These are phyloP conservation scores for Delphinapterus leucas DNA, from an alignment of 2,113 vertebrate genomes.

Conservation along the genomic window DNA sequence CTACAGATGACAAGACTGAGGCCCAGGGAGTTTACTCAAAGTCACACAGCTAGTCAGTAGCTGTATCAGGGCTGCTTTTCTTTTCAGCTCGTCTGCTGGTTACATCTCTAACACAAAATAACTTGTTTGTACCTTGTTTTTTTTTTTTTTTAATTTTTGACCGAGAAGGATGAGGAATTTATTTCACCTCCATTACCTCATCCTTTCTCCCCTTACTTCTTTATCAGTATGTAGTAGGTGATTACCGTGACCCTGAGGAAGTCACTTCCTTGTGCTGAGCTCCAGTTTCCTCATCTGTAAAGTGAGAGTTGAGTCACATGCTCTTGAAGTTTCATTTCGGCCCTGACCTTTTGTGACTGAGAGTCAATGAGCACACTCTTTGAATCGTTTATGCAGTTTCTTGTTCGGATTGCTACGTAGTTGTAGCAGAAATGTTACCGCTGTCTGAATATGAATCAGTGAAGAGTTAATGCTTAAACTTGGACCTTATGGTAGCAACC, in stretches of 20 bases:
- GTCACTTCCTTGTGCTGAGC: not conserved
- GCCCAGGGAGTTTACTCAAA: not conserved
- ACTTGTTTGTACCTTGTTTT: not conserved
- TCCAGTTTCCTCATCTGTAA: not conserved
- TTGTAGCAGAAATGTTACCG: not conserved
- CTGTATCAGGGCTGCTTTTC: not conserved
- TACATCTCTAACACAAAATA: not conserved
- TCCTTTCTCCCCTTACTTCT: not conserved
- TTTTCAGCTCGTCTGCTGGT: not conserved
- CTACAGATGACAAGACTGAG: not conserved
- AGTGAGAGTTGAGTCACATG: not conserved
- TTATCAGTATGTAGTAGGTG: not conserved
- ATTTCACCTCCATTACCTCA: not conserved
- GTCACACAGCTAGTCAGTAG: not conserved
- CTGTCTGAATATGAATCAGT: not conserved
- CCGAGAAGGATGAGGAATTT: not conserved
- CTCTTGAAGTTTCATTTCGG: not conserved
- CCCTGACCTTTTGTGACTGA: not conserved
- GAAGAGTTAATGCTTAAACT: constrained; percentile 31
- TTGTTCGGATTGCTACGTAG: not conserved
- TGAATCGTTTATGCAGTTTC: not conserved
- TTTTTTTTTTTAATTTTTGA: not conserved
- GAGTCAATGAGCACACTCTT: not conserved
- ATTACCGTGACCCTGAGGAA: not conserved
- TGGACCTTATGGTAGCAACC: not conserved